phyloP scores from a whole-genome alignment of 2,113 vertebrate species.

The Actenoides lindsayi region DNA sequence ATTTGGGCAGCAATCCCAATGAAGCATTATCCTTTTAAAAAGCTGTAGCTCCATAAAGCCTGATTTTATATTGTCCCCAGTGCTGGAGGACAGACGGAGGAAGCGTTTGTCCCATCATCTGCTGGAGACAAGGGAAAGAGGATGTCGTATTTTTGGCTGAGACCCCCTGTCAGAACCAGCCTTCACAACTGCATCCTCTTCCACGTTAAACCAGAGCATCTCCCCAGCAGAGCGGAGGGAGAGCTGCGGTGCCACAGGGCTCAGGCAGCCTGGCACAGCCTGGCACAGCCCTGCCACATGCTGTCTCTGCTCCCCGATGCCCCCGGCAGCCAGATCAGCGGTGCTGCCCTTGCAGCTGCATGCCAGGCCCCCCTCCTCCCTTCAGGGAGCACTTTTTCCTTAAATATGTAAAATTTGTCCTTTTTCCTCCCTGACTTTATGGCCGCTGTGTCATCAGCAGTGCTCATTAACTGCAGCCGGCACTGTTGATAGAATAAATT shows the following conservation, averaged over 20 bases:
- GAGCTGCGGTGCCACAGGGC: background rate
- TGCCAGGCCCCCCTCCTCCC: background rate
- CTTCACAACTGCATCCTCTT: rapidly evolving
- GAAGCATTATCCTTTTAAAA: background rate
- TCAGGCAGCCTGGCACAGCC: background rate
- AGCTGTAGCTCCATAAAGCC: background rate
- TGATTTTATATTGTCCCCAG: background rate
- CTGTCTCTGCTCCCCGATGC: background rate
- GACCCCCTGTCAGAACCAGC: background rate
- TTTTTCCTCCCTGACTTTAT: background rate
- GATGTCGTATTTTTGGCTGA: background rate
- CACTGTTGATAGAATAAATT: conserved; percentile 45
- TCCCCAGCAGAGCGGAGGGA: background rate
- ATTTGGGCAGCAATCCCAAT: background rate
- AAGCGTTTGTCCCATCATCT: background rate
- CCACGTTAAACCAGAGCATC: background rate
- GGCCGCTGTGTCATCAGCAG: conserved; percentile 44
- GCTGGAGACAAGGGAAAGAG: background rate
- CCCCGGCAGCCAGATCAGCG: background rate
- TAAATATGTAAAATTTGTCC: background rate
- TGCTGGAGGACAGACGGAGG: background rate
- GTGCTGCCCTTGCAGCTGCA: background rate
- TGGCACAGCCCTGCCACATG: rapidly evolving
- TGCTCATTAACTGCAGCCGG: conserved; percentile 6
- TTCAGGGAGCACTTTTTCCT: background rate